A percentile compares a stretch with the other conserved stretches of the same genome.
Conservation (phyloP, 2,113 vertebrate species). For the Ellobius talpinus region DNA sequence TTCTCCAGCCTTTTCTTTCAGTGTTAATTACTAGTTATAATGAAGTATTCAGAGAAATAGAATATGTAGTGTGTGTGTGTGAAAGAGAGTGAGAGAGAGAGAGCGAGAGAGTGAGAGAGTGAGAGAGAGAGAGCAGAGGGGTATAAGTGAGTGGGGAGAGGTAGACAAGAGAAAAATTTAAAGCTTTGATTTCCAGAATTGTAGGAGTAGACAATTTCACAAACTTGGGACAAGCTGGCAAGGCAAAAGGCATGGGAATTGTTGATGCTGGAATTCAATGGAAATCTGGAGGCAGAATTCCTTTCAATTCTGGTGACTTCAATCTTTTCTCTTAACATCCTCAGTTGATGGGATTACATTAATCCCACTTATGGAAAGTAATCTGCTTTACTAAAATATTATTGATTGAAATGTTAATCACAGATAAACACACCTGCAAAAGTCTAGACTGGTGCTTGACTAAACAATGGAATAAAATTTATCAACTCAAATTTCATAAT, state of each 20-base stretch:
- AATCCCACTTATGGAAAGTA: neutral
- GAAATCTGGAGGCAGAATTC: neutral
- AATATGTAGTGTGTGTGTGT: neutral
- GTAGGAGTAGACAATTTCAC: neutral
- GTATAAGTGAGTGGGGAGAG: neutral
- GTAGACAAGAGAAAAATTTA: neutral
- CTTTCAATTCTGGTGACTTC: neutral
- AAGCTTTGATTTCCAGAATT: neutral
- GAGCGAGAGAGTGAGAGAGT: no score
- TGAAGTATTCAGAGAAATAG: neutral
- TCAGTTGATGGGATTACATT: neutral
- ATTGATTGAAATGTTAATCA: neutral
- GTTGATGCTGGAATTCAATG: neutral
- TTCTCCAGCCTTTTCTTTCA: neutral
- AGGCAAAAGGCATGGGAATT: neutral
- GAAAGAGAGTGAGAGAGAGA: no score
- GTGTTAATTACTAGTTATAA: neutral
- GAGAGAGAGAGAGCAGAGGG: no score
- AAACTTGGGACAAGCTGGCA: neutral
- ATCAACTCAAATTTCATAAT: conserved; percentile 2
- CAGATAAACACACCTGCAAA: neutral
- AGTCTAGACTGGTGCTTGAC: neutral
- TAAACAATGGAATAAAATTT: neutral
- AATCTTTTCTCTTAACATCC: neutral
- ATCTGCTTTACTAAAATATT: neutral